These are phyloP conservation scores for Cirrhinus molitorella DNA, from an alignment of 2,797 vertebrate genomes.

Conservation along the genomic window DNA sequence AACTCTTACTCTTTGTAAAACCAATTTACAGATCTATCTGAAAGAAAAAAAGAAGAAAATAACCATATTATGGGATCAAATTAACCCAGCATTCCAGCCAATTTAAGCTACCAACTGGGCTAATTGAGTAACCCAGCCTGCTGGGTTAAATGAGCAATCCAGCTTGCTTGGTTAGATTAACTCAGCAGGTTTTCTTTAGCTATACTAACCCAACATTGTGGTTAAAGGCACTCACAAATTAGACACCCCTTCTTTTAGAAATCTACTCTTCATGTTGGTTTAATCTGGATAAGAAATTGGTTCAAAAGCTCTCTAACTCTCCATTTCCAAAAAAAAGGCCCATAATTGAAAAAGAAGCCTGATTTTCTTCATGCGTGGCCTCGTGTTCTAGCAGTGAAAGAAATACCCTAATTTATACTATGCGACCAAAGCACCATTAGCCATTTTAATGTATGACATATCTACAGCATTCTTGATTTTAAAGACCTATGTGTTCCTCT, in stretches of 20 bases:
- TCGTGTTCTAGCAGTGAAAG: not conserved
- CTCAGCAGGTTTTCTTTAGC: not conserved
- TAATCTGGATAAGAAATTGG: not conserved
- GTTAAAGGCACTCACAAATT: not conserved
- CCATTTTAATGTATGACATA: slow-evolving; percentile 17
- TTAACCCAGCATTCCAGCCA: not conserved
- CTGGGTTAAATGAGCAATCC: slow-evolving; percentile 1
- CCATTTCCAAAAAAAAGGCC: not conserved
- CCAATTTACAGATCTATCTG: not conserved
- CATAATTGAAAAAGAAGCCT: not conserved
- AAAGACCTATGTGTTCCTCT: slow-evolving; percentile 13
- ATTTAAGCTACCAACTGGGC: not conserved
- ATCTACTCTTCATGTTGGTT: not conserved
- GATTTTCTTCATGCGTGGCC: not conserved
- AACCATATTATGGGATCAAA: not conserved
- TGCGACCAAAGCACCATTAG: not conserved
- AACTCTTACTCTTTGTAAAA: not conserved
- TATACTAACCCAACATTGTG: not conserved
- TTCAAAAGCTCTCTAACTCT: not conserved
- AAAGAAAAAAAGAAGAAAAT: not conserved
- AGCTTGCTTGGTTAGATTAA: not conserved
- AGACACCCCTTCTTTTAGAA: not conserved
- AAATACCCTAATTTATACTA: not conserved
- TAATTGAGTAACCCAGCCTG: slow-evolving; percentile 7
- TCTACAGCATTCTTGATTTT: slow-evolving; percentile 20